Evolutionary conservation across 2,888 invertebrate species (phyloP), one percentile per base, ranked within the genome.

Genomic region (Podotricha telesiphe): DNA sequence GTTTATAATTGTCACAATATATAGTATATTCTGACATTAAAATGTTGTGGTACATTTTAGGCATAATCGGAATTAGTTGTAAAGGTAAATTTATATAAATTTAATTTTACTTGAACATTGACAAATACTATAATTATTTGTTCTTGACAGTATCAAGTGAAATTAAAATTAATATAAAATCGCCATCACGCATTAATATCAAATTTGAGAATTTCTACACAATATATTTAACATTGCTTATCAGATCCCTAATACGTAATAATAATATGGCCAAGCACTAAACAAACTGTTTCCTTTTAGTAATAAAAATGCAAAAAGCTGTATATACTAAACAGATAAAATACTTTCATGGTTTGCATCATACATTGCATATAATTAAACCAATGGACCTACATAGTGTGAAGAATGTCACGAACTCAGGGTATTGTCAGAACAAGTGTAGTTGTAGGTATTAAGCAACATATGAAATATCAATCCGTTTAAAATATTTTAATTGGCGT

Each of bases 261-360:
- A 55, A 34, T 17, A 34, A 59, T 40, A 59, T 59, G 42, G 58
- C 22, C 8, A 59, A 59, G 58, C 58, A 59, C 13, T 40, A n/a
- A 5, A 40, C 42, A 58, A 59, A 59, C 42, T 22, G 59, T 22
- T 10, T 45, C 11, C 42, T 22, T 59, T 45, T 40, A 59, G 22
- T 15, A 53, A 34, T 34, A 22, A 58, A 58, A 59, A 59, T 59
- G 59, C 45, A 59, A 59, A 58, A 59, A 59, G 45, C 59, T 45
- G 5, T 20, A 15, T 42, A 42, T 22, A 45, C n/a, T n/a, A 45
- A 59, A 59, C 22, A 22, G 17, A 45, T n/a, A 34, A 34, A 3
- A 5, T 53, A 55, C 28, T 28, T 53, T 28, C 28, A 53, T 28
- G n/a, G n/a, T n/a, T n/a, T n/a, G n/a, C n/a, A n/a, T n/a, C n/a